Conservation (phyloP, 2,113 vertebrate species). For the Xenopus tropicalis region DNA sequence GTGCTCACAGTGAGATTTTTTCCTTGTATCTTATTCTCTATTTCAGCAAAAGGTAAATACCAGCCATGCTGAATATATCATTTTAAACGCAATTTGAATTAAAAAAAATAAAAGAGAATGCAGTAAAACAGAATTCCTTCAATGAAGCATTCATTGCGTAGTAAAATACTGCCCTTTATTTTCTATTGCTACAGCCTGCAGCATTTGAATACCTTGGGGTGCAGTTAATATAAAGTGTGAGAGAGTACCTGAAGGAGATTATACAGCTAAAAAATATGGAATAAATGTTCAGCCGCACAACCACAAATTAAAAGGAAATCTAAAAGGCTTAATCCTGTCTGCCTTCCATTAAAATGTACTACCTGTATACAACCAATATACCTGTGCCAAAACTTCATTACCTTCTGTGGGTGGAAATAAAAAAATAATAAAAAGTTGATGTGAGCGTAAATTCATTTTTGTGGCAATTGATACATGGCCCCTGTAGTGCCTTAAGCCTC, state of each 20-base stretch:
- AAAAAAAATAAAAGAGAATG: background rate
- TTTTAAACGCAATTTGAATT: background rate
- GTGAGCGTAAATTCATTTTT: constrained; percentile 6
- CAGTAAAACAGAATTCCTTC: background rate
- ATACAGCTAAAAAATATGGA: background rate
- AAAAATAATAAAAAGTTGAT: background rate
- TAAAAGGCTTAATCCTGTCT: background rate
- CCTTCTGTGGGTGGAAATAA: background rate
- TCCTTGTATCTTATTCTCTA: too few relatives aligned
- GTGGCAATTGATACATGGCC: constrained; percentile 7
- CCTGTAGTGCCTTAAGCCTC: constrained; percentile 5
- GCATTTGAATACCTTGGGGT: too few relatives aligned
- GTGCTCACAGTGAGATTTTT: too few relatives aligned
- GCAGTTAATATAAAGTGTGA: too few relatives aligned
- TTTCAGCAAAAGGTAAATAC: too few relatives aligned
- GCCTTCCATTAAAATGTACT: background rate
- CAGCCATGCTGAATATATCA: too few relatives aligned
- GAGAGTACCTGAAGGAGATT: background rate
- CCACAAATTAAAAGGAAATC: background rate
- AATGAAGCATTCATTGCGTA: too few relatives aligned
- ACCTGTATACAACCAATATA: background rate
- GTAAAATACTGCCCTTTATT: too few relatives aligned
- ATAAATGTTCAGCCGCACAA: background rate
- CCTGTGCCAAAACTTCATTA: background rate
- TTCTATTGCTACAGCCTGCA: too few relatives aligned